Evolutionary conservation across 2,797 vertebrate species (phyloP).

Genomic region (Sebastes oblongus): DNA sequence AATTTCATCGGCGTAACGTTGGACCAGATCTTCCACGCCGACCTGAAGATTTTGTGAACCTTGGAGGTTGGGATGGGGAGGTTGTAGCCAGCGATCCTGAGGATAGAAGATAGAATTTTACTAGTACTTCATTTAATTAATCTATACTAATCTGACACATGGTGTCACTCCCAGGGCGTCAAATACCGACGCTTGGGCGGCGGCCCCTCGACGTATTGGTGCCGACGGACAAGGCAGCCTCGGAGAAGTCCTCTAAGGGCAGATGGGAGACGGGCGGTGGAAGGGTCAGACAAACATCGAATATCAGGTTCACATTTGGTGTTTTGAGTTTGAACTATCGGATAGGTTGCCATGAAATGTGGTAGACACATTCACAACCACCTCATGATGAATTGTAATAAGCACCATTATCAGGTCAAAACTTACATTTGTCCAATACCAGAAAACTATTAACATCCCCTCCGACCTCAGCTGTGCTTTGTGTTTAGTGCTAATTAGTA

Average conservation of each 20-base stretch:
- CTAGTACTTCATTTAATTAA: neutral
- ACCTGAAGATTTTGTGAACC: slow-evolving; percentile 48
- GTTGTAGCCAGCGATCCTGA: slow-evolving; percentile 54
- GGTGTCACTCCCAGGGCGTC: too few species aligned
- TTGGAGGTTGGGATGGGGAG: slow-evolving; percentile 4
- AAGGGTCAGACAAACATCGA: too few species aligned
- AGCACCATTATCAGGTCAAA: neutral
- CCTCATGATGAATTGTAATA: too few species aligned
- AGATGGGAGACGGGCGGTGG: too few species aligned
- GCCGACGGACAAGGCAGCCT: too few species aligned
- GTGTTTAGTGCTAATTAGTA: too few species aligned
- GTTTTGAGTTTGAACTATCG: neutral
- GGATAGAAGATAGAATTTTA: neutral
- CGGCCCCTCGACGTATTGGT: too few species aligned
- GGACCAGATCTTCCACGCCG: slow-evolving; percentile 73
- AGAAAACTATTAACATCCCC: too few species aligned
- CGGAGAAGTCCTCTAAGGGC: too few species aligned
- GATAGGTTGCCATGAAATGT: neutral
- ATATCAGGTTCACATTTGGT: neutral
- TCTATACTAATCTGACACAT: neutral
- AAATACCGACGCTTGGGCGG: too few species aligned
- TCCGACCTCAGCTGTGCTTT: too few species aligned
- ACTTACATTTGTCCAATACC: neutral
- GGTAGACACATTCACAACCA: neutral
- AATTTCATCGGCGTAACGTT: slow-evolving; percentile 54